Conservation (phyloP, 2,797 vertebrate species). For the Cuniculus paca region DNA sequence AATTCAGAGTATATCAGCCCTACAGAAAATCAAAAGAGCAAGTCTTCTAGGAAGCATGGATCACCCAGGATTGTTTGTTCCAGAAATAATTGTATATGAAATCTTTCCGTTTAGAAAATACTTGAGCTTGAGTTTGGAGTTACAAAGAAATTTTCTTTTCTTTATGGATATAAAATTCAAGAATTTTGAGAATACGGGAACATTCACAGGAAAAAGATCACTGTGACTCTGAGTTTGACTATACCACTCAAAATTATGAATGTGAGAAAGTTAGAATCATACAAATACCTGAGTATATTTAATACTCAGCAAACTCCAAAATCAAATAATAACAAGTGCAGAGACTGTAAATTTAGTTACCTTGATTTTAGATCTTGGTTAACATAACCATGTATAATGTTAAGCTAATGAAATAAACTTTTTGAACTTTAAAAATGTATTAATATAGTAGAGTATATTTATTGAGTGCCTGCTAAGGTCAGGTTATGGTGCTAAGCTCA, state of each 20-base stretch:
- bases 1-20: background rate
- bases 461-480: background rate
- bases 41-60: background rate
- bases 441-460: background rate
- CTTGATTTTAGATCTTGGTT: background rate
- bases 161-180: background rate
- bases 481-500: background rate
- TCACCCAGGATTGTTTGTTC: background rate
- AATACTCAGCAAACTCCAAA: background rate
- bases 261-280: background rate
- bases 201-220: background rate
- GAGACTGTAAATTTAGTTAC: background rate
- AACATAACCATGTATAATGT: background rate
- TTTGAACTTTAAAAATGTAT: background rate
- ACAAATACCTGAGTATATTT: background rate
- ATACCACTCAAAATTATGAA: background rate
- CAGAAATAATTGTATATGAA: background rate
- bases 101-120: background rate
- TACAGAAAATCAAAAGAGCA: constrained; percentile 8
- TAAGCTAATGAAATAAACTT: background rate
- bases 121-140: background rate
- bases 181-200: background rate
- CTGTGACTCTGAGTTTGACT: background rate
- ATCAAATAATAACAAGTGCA: background rate
- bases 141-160: background rate